phyloP scores from a whole-genome alignment of 1,140 invertebrate species.

The Hydropsyche tenuis region DNA sequence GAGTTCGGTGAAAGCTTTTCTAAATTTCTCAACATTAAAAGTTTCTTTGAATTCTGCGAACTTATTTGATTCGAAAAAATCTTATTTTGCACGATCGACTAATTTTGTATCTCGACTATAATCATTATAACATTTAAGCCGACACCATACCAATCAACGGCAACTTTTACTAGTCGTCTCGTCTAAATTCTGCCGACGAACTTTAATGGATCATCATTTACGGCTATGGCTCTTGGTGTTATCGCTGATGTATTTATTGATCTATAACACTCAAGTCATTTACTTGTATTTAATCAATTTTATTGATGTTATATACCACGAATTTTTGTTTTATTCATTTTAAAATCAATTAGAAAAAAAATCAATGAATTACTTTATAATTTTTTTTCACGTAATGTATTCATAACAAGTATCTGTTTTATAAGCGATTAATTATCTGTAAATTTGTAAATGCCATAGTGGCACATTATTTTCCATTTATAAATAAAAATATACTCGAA shows the following conservation, averaged over 20 bases:
- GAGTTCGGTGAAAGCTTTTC: conserved; percentile 3
- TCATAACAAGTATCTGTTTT: not conserved
- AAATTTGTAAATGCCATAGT: not conserved
- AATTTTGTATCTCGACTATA: not conserved
- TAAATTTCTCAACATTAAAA: no score
- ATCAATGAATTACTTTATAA: not conserved
- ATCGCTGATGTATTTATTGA: not conserved
- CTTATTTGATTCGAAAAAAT: not conserved
- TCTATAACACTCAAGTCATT: not conserved
- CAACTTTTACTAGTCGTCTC: conserved; percentile 27
- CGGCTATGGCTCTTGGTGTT: not conserved
- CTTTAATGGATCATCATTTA: conserved; percentile 29
- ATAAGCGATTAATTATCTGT: conserved; percentile 17
- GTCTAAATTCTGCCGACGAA: not conserved
- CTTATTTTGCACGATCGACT: not conserved
- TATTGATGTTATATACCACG: no score
- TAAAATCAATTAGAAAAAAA: no score
- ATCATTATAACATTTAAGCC: conserved; percentile 3
- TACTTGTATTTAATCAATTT: no score
- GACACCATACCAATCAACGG: not conserved
- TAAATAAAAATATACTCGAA: not conserved
- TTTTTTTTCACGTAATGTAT: not conserved
- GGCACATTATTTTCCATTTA: not conserved
- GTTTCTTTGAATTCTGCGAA: not conserved
- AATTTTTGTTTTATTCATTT: not conserved